Evolutionary conservation across 2,113 vertebrate species (phyloP).

Genomic region (Vidua macroura): DNA sequence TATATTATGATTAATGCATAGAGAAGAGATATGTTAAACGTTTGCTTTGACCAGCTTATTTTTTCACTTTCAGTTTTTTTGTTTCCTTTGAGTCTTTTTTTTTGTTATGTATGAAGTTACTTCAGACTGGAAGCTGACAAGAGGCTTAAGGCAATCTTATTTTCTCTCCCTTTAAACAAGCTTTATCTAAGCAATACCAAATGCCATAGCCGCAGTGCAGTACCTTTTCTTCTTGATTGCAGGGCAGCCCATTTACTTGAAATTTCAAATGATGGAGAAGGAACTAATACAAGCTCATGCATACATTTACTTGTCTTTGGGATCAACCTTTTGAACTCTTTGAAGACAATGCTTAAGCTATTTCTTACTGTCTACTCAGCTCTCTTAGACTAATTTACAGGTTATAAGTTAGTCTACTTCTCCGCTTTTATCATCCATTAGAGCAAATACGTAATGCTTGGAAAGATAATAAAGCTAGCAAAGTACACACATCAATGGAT

Average conservation of each 20-base stretch:
- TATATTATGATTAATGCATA: slow-evolving; percentile 40
- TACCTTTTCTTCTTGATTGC: slow-evolving; percentile 5
- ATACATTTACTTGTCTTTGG: slow-evolving; percentile 5
- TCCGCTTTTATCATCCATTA: not conserved
- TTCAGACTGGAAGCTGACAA: slow-evolving; percentile 40
- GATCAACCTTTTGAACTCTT: not conserved
- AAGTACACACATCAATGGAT: not conserved
- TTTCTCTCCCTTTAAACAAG: not conserved
- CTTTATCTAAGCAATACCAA: slow-evolving; percentile 58
- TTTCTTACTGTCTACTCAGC: not conserved
- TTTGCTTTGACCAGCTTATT: slow-evolving; percentile 57
- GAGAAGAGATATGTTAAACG: slow-evolving; percentile 23
- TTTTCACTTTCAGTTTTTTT: not conserved
- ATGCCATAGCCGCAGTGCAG: not conserved
- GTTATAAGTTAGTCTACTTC: not conserved
- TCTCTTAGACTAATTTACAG: not conserved
- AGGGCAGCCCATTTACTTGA: slow-evolving; percentile 23
- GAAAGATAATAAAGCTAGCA: not conserved
- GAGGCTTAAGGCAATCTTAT: slow-evolving; percentile 56
- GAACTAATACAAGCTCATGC: slow-evolving; percentile 18
- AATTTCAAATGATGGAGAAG: slow-evolving; percentile 43
- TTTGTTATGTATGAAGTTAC: slow-evolving; percentile 45
- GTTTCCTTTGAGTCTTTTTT: slow-evolving; percentile 28
- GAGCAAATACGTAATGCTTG: not conserved
- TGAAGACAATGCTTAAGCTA: slow-evolving; percentile 30